These are phyloP conservation scores for Halichoerus grypus DNA, from an alignment of 2,113 vertebrate species.

Conservation along the genomic window DNA sequence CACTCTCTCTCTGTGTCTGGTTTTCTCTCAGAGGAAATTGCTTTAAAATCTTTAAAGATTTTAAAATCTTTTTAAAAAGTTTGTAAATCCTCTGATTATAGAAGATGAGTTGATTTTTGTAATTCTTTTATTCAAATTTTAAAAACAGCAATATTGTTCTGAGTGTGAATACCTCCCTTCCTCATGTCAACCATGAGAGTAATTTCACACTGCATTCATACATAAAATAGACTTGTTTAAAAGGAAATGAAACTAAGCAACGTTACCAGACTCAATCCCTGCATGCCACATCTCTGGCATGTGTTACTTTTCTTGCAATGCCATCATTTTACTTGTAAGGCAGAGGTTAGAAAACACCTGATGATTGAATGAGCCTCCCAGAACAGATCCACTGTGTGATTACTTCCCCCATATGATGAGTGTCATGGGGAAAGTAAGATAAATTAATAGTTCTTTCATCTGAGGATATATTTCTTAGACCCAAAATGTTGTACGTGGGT, in stretches of 20 bases:
- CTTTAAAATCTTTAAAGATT: too few relatives aligned
- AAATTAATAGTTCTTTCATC: constrained; percentile 37
- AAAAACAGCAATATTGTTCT: not conserved
- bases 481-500: not conserved
- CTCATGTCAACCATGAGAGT: not conserved
- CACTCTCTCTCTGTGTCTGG: too few relatives aligned
- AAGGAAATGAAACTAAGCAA: not conserved
- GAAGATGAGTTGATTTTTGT: not conserved
- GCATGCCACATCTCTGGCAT: not conserved
- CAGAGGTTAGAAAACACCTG: not conserved
- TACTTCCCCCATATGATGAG: not conserved
- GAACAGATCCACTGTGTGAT: not conserved
- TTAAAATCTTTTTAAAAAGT: not conserved
- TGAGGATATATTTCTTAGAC: not conserved
- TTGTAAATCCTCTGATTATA: not conserved
- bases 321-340: not conserved
- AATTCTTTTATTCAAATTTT: constrained; percentile 38
- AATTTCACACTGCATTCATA: not conserved
- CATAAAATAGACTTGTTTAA: not conserved
- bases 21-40: too few relatives aligned
- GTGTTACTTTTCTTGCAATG: not conserved
- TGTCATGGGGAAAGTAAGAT: not conserved
- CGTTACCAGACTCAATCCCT: not conserved
- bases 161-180: not conserved
- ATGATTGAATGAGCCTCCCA: not conserved